Evolutionary conservation across 2,113 vertebrate genomes (phyloP).

Genomic region (Pterocles gutturalis): DNA sequence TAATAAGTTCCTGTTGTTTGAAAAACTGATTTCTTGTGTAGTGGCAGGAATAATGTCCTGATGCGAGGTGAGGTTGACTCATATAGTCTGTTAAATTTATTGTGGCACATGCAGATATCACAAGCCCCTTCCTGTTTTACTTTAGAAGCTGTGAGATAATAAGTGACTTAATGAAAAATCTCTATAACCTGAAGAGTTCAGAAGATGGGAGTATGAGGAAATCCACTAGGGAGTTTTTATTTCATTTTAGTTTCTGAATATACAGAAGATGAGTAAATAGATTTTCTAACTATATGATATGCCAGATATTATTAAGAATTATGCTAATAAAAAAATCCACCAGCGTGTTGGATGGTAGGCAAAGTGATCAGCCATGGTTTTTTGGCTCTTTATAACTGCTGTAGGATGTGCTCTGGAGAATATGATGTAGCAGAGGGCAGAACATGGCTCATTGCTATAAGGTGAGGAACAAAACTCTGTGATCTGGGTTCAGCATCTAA

Average conservation of each 20-base stretch:
- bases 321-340: neutral
- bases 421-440: neutral
- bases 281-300: neutral
- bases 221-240: neutral
- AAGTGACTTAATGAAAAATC: neutral
- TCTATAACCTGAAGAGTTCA: neutral
- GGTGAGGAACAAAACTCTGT: neutral
- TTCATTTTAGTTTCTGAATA: neutral
- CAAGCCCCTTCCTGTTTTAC: neutral
- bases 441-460: neutral
- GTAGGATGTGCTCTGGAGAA: neutral
- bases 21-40: neutral
- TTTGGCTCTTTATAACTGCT: neutral
- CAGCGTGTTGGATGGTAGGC: neutral
- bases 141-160: neutral
- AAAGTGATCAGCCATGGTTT: neutral
- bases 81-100: conserved; percentile 5
- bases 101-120: neutral
- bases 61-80: neutral
- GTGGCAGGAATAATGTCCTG: neutral
- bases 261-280: neutral
- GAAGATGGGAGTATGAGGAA: neutral
- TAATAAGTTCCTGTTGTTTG: conserved; percentile 45
- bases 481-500: neutral
- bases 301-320: neutral